Conservation (phyloP, 2,113 vertebrate genomes). For the Gavia stellata region DNA sequence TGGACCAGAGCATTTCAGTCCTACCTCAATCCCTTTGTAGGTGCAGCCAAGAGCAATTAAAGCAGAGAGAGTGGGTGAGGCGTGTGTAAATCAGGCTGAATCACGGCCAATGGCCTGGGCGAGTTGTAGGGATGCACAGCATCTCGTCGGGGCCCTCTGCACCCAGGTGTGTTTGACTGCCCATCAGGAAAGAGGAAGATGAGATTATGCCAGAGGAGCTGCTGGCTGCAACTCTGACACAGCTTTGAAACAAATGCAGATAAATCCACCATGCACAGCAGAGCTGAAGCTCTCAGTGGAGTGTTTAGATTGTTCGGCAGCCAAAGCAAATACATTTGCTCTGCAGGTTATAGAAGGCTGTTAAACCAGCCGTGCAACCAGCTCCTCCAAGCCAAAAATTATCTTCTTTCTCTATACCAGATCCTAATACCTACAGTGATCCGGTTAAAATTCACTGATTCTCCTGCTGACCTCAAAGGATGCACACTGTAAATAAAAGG, state of each 20-base stretch:
- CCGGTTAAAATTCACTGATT: neutral
- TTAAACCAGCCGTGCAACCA: conserved; percentile 21
- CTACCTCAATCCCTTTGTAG: neutral
- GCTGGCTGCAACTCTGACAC: neutral
- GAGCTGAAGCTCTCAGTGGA: neutral
- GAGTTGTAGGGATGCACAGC: neutral
- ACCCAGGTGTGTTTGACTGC: neutral
- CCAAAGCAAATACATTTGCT: conserved; percentile 51
- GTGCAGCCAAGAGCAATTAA: neutral
- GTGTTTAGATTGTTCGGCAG: conserved; percentile 4
- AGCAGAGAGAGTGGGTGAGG: neutral
- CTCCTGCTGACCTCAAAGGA: neutral
- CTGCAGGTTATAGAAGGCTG: conserved; percentile 47
- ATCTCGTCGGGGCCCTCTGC: rapidly evolving
- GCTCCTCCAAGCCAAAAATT: neutral
- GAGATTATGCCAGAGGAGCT: neutral
- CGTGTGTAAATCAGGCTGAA: neutral
- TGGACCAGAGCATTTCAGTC: neutral
- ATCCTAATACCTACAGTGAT: neutral
- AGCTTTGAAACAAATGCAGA: neutral
- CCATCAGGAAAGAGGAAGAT: neutral
- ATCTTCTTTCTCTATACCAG: neutral
- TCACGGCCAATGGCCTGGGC: rapidly evolving
- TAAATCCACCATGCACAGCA: neutral
- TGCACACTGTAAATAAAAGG: neutral